Evolutionary conservation across 2,888 invertebrate genomes (phyloP).

Genomic region (Ophioninae sp.): DNA sequence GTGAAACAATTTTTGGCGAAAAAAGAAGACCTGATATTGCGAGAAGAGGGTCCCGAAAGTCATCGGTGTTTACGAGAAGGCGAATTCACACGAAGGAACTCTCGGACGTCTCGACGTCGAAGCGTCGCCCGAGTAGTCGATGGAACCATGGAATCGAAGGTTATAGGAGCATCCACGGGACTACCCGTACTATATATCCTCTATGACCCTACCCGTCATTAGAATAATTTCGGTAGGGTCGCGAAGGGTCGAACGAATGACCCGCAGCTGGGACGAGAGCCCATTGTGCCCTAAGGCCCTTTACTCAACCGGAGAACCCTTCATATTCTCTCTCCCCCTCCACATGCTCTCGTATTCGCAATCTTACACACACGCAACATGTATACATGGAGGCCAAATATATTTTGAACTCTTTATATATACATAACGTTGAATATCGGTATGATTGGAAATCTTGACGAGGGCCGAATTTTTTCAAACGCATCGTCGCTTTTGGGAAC

Average conservation of each 20-base stretch:
- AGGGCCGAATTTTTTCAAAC: background rate
- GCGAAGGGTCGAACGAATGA: slow-evolving; percentile 64
- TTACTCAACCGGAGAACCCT: slow-evolving; percentile 58
- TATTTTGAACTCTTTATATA: background rate
- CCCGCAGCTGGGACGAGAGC: slow-evolving; percentile 66
- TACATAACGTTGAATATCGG: background rate
- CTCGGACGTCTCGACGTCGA: slow-evolving; percentile 46
- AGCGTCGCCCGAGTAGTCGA: slow-evolving; percentile 19
- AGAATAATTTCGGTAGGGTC: slow-evolving; percentile 71
- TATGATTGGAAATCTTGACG: background rate
- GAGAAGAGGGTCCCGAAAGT: slow-evolving; percentile 44
- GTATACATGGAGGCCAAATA: background rate
- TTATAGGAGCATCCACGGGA: slow-evolving; percentile 38
- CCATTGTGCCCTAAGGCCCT: slow-evolving; percentile 62
- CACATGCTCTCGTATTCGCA: slow-evolving; percentile 51
- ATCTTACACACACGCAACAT: slow-evolving; percentile 29
- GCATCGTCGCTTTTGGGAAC: background rate
- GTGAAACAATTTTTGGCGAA: slow-evolving; percentile 41
- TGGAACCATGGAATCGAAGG: slow-evolving; percentile 31
- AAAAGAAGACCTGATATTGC: slow-evolving; percentile 9
- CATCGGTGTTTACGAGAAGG: slow-evolving; percentile 45
- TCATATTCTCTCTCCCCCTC: slow-evolving; percentile 64
- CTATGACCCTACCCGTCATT: slow-evolving; percentile 67
- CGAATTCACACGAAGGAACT: slow-evolving; percentile 20
- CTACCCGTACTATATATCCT: slow-evolving; percentile 49